These are phyloP conservation scores for Sebastolobus altivelis DNA, from an alignment of 2,797 vertebrate species.

Conservation along the genomic window DNA sequence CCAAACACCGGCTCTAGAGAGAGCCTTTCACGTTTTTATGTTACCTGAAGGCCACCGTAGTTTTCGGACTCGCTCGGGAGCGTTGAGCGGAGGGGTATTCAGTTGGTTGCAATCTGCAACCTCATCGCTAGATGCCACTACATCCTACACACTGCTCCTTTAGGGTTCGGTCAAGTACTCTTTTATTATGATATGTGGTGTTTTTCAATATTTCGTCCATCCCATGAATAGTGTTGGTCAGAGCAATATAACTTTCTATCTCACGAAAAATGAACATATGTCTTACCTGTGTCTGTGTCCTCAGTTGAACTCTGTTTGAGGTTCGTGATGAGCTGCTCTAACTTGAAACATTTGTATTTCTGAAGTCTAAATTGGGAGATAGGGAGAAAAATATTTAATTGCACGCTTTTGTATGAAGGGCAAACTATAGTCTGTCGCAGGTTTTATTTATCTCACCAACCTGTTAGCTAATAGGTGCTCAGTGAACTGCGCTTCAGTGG, in stretches of 20 bases:
- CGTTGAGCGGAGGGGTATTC: too few relatives aligned
- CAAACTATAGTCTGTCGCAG: not conserved
- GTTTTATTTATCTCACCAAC: slow-evolving; percentile 62
- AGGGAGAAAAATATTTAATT: not conserved
- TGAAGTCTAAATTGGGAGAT: slow-evolving; percentile 76
- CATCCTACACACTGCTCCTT: too few relatives aligned
- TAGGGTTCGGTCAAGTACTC: not conserved
- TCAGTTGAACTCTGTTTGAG: slow-evolving; percentile 62
- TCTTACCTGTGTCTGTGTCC: slow-evolving; percentile 60
- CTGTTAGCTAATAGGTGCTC: slow-evolving; percentile 78
- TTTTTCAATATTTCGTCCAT: not conserved
- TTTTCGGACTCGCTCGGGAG: too few relatives aligned
- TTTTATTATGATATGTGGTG: not conserved
- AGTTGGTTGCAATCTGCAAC: too few relatives aligned
- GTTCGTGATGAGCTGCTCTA: slow-evolving; percentile 81
- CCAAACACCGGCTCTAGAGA: too few relatives aligned
- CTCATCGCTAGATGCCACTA: too few relatives aligned
- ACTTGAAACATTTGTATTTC: slow-evolving; percentile 83
- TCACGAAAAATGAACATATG: not conserved
- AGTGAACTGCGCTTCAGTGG: slow-evolving; percentile 73
- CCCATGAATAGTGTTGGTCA: not conserved
- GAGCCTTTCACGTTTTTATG: fast-evolving
- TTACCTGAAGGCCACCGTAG: too few relatives aligned
- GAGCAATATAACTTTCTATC: not conserved
- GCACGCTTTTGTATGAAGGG: not conserved